phyloP scores from a whole-genome alignment of 2,113 vertebrate species.

The Mesitornis unicolor region DNA sequence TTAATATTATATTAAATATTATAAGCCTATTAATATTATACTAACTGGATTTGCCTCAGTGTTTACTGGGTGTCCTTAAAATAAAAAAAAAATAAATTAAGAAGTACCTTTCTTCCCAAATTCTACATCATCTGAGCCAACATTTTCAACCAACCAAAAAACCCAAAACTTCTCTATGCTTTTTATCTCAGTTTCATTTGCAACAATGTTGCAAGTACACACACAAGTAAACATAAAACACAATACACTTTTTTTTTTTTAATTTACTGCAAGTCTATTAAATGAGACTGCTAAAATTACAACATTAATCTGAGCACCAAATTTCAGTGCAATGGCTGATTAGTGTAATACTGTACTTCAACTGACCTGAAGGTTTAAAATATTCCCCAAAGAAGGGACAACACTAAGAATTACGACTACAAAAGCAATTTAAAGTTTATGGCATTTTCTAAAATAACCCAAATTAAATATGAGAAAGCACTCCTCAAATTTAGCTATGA shows the following conservation, averaged over 20 bases:
- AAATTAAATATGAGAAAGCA: neutral
- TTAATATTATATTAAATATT: slow-evolving; percentile 64
- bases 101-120: neutral
- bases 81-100: neutral
- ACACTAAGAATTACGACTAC: neutral
- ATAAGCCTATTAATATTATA: slow-evolving; percentile 56
- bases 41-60: slow-evolving; percentile 9
- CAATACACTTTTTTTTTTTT: neutral
- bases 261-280: neutral
- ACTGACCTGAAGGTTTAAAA: neutral
- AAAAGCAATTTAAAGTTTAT: neutral
- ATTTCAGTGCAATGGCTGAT: neutral
- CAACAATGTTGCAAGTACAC: neutral
- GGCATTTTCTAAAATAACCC: neutral
- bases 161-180: too few relatives aligned
- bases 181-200: neutral
- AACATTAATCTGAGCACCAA: neutral
- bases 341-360: neutral
- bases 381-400: neutral
- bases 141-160: neutral
- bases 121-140: neutral
- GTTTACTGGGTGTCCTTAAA: neutral
- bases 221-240: neutral
- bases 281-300: neutral
- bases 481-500: neutral